Evolutionary conservation across 2,113 vertebrate species (phyloP).

Genomic region (Perognathus longimembris): DNA sequence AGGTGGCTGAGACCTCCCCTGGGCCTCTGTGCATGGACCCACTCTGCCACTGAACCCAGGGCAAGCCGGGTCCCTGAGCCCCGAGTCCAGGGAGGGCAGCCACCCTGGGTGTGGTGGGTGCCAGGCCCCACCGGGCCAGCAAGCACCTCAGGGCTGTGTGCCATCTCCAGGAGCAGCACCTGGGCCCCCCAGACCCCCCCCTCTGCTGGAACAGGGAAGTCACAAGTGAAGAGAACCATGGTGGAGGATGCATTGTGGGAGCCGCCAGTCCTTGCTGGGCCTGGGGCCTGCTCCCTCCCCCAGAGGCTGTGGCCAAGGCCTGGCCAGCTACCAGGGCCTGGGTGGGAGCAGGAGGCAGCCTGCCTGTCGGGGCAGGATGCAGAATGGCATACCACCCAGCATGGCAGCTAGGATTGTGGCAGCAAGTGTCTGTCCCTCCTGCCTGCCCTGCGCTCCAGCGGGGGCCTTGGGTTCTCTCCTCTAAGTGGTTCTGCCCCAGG

Average conservation of each 20-base stretch:
- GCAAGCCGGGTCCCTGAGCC: background rate
- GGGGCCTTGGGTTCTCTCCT: background rate
- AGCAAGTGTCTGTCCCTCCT: too few species aligned
- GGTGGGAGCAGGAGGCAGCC: too few species aligned
- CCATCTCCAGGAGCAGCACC: background rate
- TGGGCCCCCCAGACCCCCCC: too few species aligned
- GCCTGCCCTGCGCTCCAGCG: too few species aligned
- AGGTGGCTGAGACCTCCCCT: background rate
- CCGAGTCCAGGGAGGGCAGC: background rate
- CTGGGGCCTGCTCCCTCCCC: too few species aligned
- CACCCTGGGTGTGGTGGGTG: too few species aligned
- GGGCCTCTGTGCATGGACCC: background rate
- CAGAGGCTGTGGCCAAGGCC: too few species aligned
- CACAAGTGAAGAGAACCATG: background rate
- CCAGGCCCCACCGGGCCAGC: background rate
- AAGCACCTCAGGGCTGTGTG: background rate
- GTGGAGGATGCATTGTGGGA: background rate
- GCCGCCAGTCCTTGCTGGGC: too few species aligned
- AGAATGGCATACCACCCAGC: background rate
- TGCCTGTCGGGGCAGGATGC: too few species aligned
- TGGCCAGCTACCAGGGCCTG: too few species aligned
- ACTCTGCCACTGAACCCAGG: background rate
- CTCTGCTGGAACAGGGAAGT: background rate
- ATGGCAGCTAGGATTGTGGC: too few species aligned
- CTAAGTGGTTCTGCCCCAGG: constrained; percentile 71